Conservation (phyloP, 1,140 invertebrate genomes). For the Belonocnema kinseyi region DNA sequence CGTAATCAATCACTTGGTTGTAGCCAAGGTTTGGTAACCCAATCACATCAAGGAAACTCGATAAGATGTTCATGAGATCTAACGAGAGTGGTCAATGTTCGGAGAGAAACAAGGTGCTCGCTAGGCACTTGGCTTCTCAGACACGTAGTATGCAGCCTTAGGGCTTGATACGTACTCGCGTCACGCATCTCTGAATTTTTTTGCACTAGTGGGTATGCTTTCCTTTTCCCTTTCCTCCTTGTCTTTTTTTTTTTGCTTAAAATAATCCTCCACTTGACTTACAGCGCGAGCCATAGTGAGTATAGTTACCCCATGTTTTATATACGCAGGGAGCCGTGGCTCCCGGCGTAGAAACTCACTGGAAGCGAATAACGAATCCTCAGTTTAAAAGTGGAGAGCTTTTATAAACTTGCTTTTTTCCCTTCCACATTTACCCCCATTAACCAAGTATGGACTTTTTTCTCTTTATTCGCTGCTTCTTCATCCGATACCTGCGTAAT, state of each 20-base stretch:
- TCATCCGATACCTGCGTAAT: too few relatives aligned
- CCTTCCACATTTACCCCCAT: too few relatives aligned
- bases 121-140: slow-evolving; percentile 54
- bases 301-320: slow-evolving; percentile 47
- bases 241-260: slow-evolving; percentile 42
- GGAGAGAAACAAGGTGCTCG: slow-evolving; percentile 42
- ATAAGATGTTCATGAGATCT: slow-evolving; percentile 49
- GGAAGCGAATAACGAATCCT: background rate
- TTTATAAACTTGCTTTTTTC: background rate
- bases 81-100: slow-evolving; percentile 57
- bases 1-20: slow-evolving; percentile 6
- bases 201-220: slow-evolving; percentile 54
- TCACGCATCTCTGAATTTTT: slow-evolving; percentile 61
- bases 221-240: slow-evolving; percentile 47
- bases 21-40: slow-evolving; percentile 34
- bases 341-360: slow-evolving; percentile 24
- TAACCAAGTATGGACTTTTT: too few relatives aligned
- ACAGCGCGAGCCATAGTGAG: slow-evolving; percentile 41
- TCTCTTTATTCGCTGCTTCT: too few relatives aligned
- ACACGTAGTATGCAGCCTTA: slow-evolving; percentile 61
- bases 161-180: slow-evolving; percentile 59
- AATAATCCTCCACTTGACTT: slow-evolving; percentile 42
- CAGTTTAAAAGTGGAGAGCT: background rate
- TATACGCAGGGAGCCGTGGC: slow-evolving; percentile 39
- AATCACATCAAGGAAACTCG: slow-evolving; percentile 43